Base-by-base conservation (phyloP, 2,797 vertebrate genomes). In the Myripristis murdjan region DNA sequence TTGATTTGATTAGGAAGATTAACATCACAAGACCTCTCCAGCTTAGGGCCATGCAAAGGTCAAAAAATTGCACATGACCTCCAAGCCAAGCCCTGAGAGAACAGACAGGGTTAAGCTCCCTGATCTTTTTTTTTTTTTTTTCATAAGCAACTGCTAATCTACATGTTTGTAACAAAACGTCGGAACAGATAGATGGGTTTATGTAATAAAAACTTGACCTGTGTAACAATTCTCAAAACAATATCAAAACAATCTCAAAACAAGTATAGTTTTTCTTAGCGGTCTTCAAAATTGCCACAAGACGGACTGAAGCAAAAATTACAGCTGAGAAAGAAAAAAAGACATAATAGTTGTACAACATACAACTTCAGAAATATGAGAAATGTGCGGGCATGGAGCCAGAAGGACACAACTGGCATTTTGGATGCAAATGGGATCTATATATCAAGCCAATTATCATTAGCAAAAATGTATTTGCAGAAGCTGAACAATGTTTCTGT, bases 1-100 rank as follows among this genome's bases (percentile, higher is more conserved):
- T 56, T 70, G 10, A 85, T 83, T 76, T 57, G 56, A 85, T 86
- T 64, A 54, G 33, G 28, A 10, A 47, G 77, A 82, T 85, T 49
- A 14, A 69, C 73, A 73, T 83, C 62, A 75, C 79, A 77, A 84
- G 85, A 82, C 64, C 65, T 41, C 23, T 14, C 11, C 7, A 43
- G 31, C 33, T 16, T 1, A 8, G 23, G 41, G 52, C 1, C 41
- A 41, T 0, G n/a, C 2, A 26, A 7, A 15, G 56, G 55, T 75
- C 60, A 78, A 75, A 46, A 37, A 56, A 49, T 1, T 70, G 28
- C 77, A 77, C 16, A 53, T 46, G 66, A 26, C 7, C 16, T 2
- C 33, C 20, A 16, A 60, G 31, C 43, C 16, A 3, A 26, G n/a
- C 28, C 44, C 22, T 52, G 12, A 51, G 5, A 39, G 23, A 18